These are phyloP conservation scores for Pipistrellus pipistrellus DNA, from an alignment of 2,797 vertebrate genomes.

Conservation along the genomic window DNA sequence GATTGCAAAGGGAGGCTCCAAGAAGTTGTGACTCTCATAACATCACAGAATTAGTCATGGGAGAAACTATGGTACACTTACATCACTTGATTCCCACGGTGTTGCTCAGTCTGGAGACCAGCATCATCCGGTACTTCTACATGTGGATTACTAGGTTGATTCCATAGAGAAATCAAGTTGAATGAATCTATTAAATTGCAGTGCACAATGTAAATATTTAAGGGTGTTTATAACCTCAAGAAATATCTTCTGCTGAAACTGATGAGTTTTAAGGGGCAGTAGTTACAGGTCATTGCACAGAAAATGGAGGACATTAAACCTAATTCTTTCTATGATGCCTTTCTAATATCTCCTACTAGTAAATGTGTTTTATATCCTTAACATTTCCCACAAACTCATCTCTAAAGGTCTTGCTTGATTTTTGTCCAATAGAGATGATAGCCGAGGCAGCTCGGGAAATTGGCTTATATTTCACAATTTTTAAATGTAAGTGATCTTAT, in stretches of 20 bases:
- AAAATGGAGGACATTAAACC: slow-evolving; percentile 64
- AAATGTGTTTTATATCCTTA: slow-evolving; percentile 65
- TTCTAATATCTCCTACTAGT: slow-evolving; percentile 55
- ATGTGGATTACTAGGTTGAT: background rate
- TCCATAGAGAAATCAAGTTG: background rate
- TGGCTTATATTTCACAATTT: slow-evolving; percentile 24
- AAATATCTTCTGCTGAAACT: slow-evolving; percentile 57
- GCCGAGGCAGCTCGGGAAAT: slow-evolving; percentile 43
- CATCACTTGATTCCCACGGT: background rate
- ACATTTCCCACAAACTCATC: slow-evolving; percentile 39
- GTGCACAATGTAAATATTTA: slow-evolving; percentile 13
- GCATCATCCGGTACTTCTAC: background rate
- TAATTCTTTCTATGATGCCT: slow-evolving; percentile 55
- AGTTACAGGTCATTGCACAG: slow-evolving; percentile 64
- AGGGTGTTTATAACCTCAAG: slow-evolving; percentile 50
- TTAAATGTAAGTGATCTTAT: background rate
- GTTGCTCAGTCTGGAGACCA: background rate
- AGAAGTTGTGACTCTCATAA: background rate
- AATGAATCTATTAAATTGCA: background rate
- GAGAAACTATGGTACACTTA: background rate
- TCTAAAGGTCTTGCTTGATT: slow-evolving; percentile 47
- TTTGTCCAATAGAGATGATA: slow-evolving; percentile 52
- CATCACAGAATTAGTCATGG: background rate
- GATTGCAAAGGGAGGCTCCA: background rate
- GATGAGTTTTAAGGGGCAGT: slow-evolving; percentile 37